These are phyloP conservation scores for Grammomys surdaster DNA, from an alignment of 2,113 vertebrate species.

Conservation along the genomic window DNA sequence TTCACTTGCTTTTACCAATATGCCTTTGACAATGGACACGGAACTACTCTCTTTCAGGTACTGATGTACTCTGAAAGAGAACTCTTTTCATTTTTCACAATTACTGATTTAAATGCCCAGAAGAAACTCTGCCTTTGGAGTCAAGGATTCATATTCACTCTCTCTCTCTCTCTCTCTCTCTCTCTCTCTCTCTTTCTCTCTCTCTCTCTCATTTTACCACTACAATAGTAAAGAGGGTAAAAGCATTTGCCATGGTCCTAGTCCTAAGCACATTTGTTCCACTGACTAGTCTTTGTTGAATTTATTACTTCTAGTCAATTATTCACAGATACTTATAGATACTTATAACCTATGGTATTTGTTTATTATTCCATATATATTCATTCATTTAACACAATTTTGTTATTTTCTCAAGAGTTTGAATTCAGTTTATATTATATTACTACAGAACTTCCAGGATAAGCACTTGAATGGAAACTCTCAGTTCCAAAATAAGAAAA, in stretches of 20 bases:
- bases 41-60: no score
- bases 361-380: not conserved
- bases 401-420: not conserved
- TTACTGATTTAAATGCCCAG: not conserved
- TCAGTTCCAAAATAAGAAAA: not conserved
- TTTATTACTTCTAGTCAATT: not conserved
- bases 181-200: not conserved
- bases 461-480: not conserved
- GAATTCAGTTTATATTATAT: not conserved
- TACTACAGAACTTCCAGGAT: not conserved
- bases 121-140: not conserved
- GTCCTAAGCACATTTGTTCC: not conserved
- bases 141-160: not conserved
- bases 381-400: not conserved
- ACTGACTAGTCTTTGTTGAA: not conserved
- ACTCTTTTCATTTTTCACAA: not conserved
- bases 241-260: not conserved
- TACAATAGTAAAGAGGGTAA: not conserved
- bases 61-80: not conserved
- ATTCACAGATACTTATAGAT: not conserved
- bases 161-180: not conserved
- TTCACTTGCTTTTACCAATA: not conserved
- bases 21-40: not conserved
- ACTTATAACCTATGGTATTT: not conserved
- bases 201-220: not conserved